phyloP scores from a whole-genome alignment of 2,113 vertebrate species.

The Ammodytes marinus region DNA sequence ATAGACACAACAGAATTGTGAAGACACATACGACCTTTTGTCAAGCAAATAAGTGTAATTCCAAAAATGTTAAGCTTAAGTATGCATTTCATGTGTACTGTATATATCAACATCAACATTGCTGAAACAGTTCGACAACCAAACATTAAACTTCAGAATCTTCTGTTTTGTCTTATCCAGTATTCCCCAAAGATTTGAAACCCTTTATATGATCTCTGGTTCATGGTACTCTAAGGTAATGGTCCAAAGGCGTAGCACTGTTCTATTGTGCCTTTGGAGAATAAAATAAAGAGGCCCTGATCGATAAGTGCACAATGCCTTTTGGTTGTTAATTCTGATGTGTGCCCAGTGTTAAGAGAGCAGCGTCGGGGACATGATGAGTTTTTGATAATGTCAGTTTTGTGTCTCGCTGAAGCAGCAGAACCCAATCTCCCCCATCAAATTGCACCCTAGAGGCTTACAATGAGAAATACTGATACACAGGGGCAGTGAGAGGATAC shows the following conservation, averaged over 20 bases:
- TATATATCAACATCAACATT: not conserved
- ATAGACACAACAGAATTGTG: too few relatives aligned
- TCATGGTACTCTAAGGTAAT: conserved; percentile 22
- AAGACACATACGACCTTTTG: too few relatives aligned
- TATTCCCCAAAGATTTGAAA: conserved; percentile 22
- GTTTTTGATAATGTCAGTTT: conserved; percentile 61
- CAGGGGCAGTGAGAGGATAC: not conserved
- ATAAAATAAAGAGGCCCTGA: conserved; percentile 20
- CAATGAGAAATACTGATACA: conserved; percentile 8
- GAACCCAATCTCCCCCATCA: conserved; percentile 34
- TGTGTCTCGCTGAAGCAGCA: conserved; percentile 53
- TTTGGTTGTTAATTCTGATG: conserved; percentile 53
- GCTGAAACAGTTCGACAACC: not conserved
- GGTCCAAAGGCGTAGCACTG: conserved; percentile 11
- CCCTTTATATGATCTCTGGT: conserved; percentile 36
- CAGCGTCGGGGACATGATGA: conserved; percentile 53
- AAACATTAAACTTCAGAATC: not conserved
- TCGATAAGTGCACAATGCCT: conserved; percentile 39
- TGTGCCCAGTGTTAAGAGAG: conserved; percentile 36
- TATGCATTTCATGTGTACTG: too few relatives aligned
- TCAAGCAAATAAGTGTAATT: too few relatives aligned
- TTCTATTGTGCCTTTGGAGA: conserved; percentile 1
- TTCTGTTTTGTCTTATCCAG: not conserved
- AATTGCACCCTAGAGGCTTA: conserved; percentile 41
- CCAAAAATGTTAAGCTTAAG: too few relatives aligned